A percentile compares a stretch with the other conserved stretches of the same genome.
phyloP scores from a whole-genome alignment of 2,888 invertebrate genomes.

The Trichacis sp. region DNA sequence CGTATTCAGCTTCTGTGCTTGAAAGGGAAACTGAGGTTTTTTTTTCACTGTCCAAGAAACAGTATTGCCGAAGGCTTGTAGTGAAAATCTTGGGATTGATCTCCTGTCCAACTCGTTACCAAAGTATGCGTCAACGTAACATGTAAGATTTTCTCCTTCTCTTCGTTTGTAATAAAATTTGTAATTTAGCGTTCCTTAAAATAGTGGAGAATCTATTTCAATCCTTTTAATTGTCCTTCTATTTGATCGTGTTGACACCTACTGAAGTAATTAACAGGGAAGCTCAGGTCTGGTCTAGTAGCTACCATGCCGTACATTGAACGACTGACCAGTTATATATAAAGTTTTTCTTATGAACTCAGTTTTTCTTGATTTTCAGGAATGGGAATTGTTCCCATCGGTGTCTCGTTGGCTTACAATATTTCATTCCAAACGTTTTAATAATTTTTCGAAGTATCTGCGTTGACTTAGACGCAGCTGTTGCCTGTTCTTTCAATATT shows the following conservation, averaged over 20 bases:
- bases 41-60: constrained; percentile 54
- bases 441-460: constrained; percentile 43
- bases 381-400: constrained; percentile 37
- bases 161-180: too few species aligned
- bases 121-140: constrained; percentile 17
- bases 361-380: constrained; percentile 9
- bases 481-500: constrained; percentile 39
- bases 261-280: constrained; percentile 32
- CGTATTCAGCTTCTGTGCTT: constrained; percentile 58
- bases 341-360: constrained; percentile 24
- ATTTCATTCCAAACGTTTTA: constrained; percentile 48
- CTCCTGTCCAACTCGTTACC: constrained; percentile 30
- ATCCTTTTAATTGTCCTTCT: constrained; percentile 33
- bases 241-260: constrained; percentile 27
- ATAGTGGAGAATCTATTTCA: constrained; percentile 43
- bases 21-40: constrained; percentile 51
- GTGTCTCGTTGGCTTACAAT: constrained; percentile 46
- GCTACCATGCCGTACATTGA: constrained; percentile 33
- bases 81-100: constrained; percentile 53
- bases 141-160: too few species aligned
- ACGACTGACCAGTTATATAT: constrained; percentile 38
- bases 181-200: constrained; percentile 15
- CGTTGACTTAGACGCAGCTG: constrained; percentile 44
- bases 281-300: constrained; percentile 38
- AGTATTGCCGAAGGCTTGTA: constrained; percentile 46